These are phyloP conservation scores for Drosophila melanogaster DNA, from an alignment of 1,140 invertebrate species.

Conservation along the genomic window DNA sequence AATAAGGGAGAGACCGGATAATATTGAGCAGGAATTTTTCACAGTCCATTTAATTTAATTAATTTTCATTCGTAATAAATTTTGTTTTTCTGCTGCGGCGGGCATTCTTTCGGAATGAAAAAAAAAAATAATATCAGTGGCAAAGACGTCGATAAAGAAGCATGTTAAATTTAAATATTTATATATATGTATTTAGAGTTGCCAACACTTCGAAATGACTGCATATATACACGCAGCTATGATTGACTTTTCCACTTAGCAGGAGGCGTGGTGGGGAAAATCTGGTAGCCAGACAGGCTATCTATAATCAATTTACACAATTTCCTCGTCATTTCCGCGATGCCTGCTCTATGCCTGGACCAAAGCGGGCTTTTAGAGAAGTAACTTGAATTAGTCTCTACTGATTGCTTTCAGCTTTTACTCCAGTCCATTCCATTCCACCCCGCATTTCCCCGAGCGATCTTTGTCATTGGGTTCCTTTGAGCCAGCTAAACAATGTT, in stretches of 20 bases:
- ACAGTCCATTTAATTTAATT: constrained; percentile 79
- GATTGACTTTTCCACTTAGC: constrained; percentile 63
- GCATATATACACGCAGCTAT: constrained; percentile 29
- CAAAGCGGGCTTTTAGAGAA: constrained; percentile 35
- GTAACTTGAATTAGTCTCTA: constrained; percentile 57
- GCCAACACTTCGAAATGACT: constrained; percentile 25
- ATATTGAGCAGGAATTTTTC: constrained; percentile 63
- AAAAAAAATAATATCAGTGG: constrained; percentile 3
- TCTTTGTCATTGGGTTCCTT: constrained; percentile 39
- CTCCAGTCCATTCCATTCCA: neutral
- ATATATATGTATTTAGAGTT: constrained; percentile 1
- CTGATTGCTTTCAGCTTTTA: constrained; percentile 54
- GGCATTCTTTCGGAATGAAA: constrained; percentile 12
- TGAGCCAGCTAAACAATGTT: constrained; percentile 52
- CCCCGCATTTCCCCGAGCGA: constrained; percentile 5
- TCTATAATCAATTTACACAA: constrained; percentile 80
- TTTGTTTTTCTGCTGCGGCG: constrained; percentile 58
- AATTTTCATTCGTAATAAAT: constrained; percentile 77
- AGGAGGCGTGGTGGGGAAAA: constrained; percentile 1
- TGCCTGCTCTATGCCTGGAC: constrained; percentile 19
- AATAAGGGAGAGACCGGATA: constrained; percentile 19
- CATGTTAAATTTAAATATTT: constrained; percentile 68
- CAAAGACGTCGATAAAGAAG: constrained; percentile 30
- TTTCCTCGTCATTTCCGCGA: constrained; percentile 71
- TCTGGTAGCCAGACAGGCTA: constrained; percentile 42